Evolutionary conservation across 2,113 vertebrate species (phyloP).

Genomic region (Alexandromys fortis): DNA sequence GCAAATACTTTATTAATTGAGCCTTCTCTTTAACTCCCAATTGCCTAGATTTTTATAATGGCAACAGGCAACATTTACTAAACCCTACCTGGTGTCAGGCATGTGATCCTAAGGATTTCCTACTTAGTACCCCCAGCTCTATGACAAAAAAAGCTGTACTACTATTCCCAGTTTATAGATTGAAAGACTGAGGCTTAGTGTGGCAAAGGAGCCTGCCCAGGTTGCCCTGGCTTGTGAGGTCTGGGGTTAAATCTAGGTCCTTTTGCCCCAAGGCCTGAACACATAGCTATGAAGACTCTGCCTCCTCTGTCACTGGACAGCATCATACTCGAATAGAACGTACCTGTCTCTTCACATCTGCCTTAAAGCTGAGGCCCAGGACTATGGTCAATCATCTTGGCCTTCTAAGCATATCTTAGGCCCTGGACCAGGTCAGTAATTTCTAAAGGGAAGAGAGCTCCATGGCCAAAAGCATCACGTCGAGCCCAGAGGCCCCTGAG

Average conservation of each 20-base stretch:
- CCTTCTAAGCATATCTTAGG: neutral
- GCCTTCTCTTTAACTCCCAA: neutral
- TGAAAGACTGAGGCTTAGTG: neutral
- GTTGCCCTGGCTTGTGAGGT: neutral
- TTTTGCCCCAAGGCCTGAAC: neutral
- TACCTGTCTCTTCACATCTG: neutral
- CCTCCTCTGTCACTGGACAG: neutral
- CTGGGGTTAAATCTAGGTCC: neutral
- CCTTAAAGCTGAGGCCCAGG: neutral
- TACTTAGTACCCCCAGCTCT: neutral
- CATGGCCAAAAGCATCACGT: too few relatives aligned
- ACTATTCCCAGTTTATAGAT: neutral
- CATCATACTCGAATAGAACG: rapidly evolving
- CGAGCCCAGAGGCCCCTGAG: neutral
- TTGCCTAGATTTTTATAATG: neutral
- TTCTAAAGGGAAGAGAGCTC: neutral
- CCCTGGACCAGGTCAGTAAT: neutral
- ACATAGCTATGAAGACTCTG: rapidly evolving
- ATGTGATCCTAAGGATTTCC: neutral
- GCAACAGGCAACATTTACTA: neutral
- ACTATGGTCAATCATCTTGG: neutral
- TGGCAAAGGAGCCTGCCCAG: neutral
- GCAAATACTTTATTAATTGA: neutral
- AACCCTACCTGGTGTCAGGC: neutral
- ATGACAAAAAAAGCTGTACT: neutral